Percentiles rank a stretch among this genome's conserved stretches.
Evolutionary conservation across 2,113 vertebrate species (phyloP).

Genomic region (Oreochromis spilurus): DNA sequence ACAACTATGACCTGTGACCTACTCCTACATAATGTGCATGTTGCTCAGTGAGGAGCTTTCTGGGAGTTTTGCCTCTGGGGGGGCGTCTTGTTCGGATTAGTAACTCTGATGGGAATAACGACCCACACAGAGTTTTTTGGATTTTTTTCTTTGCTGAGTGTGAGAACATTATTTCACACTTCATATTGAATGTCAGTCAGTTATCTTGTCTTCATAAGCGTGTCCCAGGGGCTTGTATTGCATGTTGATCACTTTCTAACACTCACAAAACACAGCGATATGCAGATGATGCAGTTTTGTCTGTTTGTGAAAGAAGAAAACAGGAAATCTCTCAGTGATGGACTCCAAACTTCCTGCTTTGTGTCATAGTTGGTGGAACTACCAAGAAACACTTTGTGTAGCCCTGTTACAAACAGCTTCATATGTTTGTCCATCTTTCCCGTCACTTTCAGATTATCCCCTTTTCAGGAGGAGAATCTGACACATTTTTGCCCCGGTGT

Average conservation of each 20-base stretch:
- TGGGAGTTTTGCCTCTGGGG: background rate
- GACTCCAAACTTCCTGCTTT: background rate
- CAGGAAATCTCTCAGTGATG: background rate
- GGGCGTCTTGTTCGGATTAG: fast-evolving
- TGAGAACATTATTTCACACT: background rate
- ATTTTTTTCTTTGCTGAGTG: background rate
- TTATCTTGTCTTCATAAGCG: background rate
- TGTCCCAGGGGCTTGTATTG: fast-evolving
- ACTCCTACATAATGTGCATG: background rate
- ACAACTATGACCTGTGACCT: background rate
- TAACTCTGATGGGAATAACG: background rate
- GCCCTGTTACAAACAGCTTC: background rate
- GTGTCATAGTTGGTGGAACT: background rate
- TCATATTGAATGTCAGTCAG: background rate
- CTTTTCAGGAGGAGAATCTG: background rate
- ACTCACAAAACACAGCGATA: background rate
- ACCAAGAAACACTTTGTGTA: background rate
- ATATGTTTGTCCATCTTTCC: background rate
- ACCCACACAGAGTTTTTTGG: background rate
- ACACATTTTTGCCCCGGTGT: background rate
- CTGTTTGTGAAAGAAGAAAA: background rate
- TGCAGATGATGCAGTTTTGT: background rate
- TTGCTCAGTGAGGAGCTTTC: background rate
- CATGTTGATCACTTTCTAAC: background rate
- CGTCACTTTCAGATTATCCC: background rate